Evolutionary conservation across 2,888 invertebrate genomes (phyloP).

Genomic region (Ectemnius continuus): DNA sequence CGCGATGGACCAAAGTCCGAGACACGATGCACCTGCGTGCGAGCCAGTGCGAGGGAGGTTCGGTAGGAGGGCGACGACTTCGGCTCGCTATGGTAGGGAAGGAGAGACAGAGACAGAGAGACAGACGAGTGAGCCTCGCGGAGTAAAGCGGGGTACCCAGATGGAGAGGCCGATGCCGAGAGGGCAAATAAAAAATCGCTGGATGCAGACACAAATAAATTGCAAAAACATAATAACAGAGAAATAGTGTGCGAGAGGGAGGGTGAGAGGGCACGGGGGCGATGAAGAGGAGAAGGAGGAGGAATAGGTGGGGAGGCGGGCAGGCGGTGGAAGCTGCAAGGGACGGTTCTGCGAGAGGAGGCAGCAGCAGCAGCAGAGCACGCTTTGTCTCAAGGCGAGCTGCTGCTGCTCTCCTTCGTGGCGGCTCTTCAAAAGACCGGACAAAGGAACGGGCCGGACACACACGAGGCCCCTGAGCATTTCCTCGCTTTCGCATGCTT

Average conservation of each 20-base stretch:
- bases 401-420: conserved; percentile 62
- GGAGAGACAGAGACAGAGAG: conserved; percentile 15
- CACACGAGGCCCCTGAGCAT: conserved; percentile 23
- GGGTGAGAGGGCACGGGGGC: conserved; percentile 10
- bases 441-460: conserved; percentile 61
- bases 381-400: conserved; percentile 76
- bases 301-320: conserved; percentile 17
- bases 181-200: conserved; percentile 50
- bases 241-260: conserved; percentile 62
- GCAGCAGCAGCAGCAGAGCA: conserved; percentile 43
- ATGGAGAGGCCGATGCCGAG: conserved; percentile 25
- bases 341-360: conserved; percentile 52
- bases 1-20: conserved; percentile 23
- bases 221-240: conserved; percentile 77
- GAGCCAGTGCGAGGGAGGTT: conserved; percentile 52
- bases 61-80: conserved; percentile 47
- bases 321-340: conserved; percentile 23
- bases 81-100: conserved; percentile 1
- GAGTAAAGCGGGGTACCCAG: conserved; percentile 14
- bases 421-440: conserved; percentile 68
- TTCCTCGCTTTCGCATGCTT: conserved; percentile 10
- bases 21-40: conserved; percentile 53
- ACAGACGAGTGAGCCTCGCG: conserved; percentile 7
- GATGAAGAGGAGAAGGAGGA: conserved; percentile 22
- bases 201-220: conserved; percentile 77